Percentiles rank a stretch among this genome's conserved stretches.
phyloP scores from a whole-genome alignment of 2,888 invertebrate species.

The Cataglyphis albicans region DNA sequence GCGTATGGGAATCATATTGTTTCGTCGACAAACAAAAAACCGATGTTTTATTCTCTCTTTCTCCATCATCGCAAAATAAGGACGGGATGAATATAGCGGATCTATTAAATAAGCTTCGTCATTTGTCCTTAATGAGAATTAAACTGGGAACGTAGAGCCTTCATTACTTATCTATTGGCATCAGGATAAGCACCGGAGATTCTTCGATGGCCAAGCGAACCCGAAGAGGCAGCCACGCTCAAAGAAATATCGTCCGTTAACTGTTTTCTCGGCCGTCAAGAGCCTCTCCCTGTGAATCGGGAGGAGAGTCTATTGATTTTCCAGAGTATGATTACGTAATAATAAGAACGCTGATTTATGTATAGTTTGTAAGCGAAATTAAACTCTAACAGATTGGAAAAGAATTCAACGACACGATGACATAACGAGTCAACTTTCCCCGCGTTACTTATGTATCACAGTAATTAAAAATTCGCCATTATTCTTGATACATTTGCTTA shows the following conservation, averaged over 20 bases:
- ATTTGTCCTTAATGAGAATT: constrained; percentile 60
- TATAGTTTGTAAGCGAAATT: constrained; percentile 43
- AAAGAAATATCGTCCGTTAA: constrained; percentile 70
- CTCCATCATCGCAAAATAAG: not conserved
- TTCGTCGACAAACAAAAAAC: not conserved
- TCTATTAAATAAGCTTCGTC: constrained; percentile 64
- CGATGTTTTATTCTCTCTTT: not conserved
- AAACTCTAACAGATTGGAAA: constrained; percentile 48
- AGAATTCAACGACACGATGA: constrained; percentile 36
- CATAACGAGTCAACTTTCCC: constrained; percentile 27
- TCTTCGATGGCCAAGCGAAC: constrained; percentile 36
- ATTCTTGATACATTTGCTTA: constrained; percentile 4
- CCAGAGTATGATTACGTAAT: constrained; percentile 67
- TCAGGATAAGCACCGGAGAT: constrained; percentile 48
- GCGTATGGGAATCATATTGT: not conserved
- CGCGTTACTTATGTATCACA: not conserved
- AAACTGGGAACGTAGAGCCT: constrained; percentile 62
- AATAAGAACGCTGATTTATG: constrained; percentile 61
- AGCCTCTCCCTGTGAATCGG: constrained; percentile 46
- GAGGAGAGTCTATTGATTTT: constrained; percentile 67
- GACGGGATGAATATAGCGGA: not conserved
- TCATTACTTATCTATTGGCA: constrained; percentile 64
- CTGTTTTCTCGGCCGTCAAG: constrained; percentile 65
- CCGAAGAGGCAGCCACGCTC: constrained; percentile 21
- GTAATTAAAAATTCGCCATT: constrained; percentile 38